Evolutionary conservation across 2,888 invertebrate genomes (phyloP), one percentile per base, ranked within the genome.

Genomic region (Drosophila birchii): DNA sequence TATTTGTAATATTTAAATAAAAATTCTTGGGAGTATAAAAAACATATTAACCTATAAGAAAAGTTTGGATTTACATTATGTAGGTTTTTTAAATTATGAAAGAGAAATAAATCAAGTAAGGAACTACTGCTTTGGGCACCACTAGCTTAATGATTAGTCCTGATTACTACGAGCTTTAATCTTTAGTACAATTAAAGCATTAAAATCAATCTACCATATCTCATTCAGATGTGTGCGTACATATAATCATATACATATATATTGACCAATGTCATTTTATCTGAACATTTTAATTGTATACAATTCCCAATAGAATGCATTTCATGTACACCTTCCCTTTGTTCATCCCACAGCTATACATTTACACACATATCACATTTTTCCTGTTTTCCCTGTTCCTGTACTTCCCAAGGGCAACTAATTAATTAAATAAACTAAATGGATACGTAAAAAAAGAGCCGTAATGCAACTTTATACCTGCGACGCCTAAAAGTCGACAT

Each of bases 401-500:
- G n/a, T 54, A n/a, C 29, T 18, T 3, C 43, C 8, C 49, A 45
- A 36, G 57, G 23, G 14, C 39, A 71, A 59, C 64, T 80, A 79
- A 81, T 79, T 79, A 79, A 79, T 79, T 81, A 81, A 78, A 76
- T 76, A 66, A 64, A 62, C 61, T 36, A 51, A 62, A 53, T 18
- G 26, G 39, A 26, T 20, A 23, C n/a, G 38, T 53, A 36, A 53
- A 54, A 53, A 53, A 53, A 18, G 23, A 12, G 26, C 51, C n/a
- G 36, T 38, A 20, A 39, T 57, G 44, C 41, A 12, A 12, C 44
- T 38, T 54, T 54, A 54, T 54, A 26, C 49, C 45, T 51, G 39
- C 43, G 44, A 63, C 62, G 78, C 79, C 81, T 66, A 81, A 81
- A 79, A 80, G 81, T 81, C 75, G 75, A 39, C 79, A 81, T 80